Evolutionary conservation across 2,797 vertebrate species (phyloP), one percentile per base, ranked within the genome.

Genomic region (Stomatorhinus walkeri): DNA sequence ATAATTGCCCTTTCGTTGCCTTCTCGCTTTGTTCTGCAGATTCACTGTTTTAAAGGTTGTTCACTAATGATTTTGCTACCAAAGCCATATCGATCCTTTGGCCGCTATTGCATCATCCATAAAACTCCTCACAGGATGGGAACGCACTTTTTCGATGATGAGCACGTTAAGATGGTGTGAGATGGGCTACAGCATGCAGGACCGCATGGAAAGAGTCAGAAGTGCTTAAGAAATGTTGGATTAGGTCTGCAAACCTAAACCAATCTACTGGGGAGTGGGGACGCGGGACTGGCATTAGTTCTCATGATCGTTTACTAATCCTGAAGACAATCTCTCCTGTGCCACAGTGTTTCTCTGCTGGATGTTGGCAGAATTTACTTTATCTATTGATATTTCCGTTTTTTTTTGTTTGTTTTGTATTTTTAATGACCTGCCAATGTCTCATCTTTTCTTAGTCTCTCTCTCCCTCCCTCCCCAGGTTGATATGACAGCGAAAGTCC

Each of bases 401-500:
- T 16, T 72, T 43, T 43, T 72, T 79, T 0, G n/a, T 85, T 9
- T 46, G 0, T 43, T 84, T 22, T 46, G 8, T 83, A 3, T 85
- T 76, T 76, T 76, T 36, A 76, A n/a, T 79, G 16, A 28, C 14
- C 24, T 14, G 7, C 48, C 22, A 8, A 8, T 48, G 16, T 32
- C 68, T 72, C 8, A 6, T 43, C 48, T 4, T 85, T 51, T 85
- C 24, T 51, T 48, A 1, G 3, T 22, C 24, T 49, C 92, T n/a
- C 43, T 28, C 92, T 89, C 89, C 91, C 76, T 90, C 91, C 91
- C 91, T 93, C 93, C 93, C 92, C 93, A 91, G 94, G 94, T 93
- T 92, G 91, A 24, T 54, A 43, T 89, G 56, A 87, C 94, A 94
- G 94, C 92, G 10, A 93, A 94, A 95, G 94, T 94, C 94, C 95